Evolutionary conservation across 2,888 invertebrate genomes (phyloP), one percentile per base, ranked within the genome.

Genomic region (Nomada flava): DNA sequence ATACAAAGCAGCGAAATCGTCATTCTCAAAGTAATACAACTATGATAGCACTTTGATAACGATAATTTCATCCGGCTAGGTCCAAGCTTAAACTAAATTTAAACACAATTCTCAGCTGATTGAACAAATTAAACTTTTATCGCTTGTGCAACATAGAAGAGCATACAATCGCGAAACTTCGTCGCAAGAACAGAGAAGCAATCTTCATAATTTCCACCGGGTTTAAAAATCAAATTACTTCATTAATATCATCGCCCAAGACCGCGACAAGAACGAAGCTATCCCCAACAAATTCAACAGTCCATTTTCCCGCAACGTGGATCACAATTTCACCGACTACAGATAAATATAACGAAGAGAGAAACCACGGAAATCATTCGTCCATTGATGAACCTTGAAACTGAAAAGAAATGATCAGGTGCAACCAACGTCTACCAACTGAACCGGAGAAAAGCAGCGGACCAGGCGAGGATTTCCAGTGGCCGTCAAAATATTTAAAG

Each of bases 401-500:
- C 0, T 7, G 7, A 36, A 36, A 36, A 5, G 11, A 47, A n/a
- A 2, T 59, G 47, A 76, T 83, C 74, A 76, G 73, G 76, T 74
- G 84, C 42, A 70, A 64, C 57, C 23, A 52, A 50, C 77, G 60
- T 29, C 59, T 70, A 23, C 29, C 62, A 55, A 72, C 52, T 68
- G n/a, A 47, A 60, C 59, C 20, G 15, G 36, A 62, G 29, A 36
- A n/a, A 26, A 47, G 36, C 13, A 29, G 5, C 29, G 53, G 60
- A n/a, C 57, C 57, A 23, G 73, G 68, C 55, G 68, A 74, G 60
- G 18, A 62, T 74, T 72, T 82, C 72, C 59, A 85, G 76, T 73
- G 67, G 74, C 53, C 64, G 81, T 84, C 74, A 86, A 86, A 88
- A 87, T 83, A 84, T 86, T 85, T 82, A 83, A 86, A 86, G 81